Evolutionary conservation across 35 echinoderm and acorn worm species (phyloP), one percentile per base, ranked within the genome.

Genomic region (Nesometra sesokonis): DNA sequence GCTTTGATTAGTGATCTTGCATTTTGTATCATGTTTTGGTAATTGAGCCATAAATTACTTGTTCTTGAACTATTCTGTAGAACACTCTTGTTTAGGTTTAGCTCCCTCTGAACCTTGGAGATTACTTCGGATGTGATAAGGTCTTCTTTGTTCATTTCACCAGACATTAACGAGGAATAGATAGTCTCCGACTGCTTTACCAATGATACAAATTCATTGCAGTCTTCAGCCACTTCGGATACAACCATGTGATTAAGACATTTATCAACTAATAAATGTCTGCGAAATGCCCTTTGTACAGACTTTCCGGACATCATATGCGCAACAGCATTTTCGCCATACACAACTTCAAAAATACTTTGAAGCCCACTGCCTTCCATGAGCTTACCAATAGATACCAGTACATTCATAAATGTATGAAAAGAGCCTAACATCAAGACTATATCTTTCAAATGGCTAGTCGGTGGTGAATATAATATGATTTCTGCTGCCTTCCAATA

Each of bases 301-400:
- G 82, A 46, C 76, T 93, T 93, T 37, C 91, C 91, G 11, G 32
- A 89, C 85, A 92, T 52, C 78, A 93, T 93, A 77, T 87, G 88
- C 30, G 77, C 84, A 15, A 93, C 92, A 13, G 84, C 92, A 89
- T 89, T 93, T 82, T 78, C 85, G 11, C 79, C 90, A 30, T 92
- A 87, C 0, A 90, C 85, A 31, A 21, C 33, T 84, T 90, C 84
- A 13, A 90, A 76, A 46, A 87, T 77, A 19, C 21, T 34, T 34
- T 31, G 29, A 32, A 81, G 80, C 33, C 80, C 80, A 33, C 30
- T 81, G 17, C 80, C 80, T 32, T 30, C 33, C 80, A 81, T 81
- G 5, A 34, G 32, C 80, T 34, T 32, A 7, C 80, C 80, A 21
- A 81, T 81, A 81, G 80, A 0, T 19, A 17, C 80, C 9, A 92